phyloP scores from a whole-genome alignment of 2,113 vertebrate genomes.

The Corapipo altera region DNA sequence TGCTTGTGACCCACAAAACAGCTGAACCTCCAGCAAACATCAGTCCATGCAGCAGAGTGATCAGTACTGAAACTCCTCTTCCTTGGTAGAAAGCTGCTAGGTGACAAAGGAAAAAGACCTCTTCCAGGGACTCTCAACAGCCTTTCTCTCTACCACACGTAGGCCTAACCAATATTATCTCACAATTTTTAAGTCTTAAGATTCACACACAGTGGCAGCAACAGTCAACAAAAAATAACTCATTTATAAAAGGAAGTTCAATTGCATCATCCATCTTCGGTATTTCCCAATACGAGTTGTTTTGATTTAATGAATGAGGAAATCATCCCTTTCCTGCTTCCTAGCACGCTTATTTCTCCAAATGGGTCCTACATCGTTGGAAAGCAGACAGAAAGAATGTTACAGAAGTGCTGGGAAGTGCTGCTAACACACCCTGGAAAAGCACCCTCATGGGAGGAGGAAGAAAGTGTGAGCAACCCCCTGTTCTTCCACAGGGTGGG shows the following conservation, averaged over 20 bases:
- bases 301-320: conserved; percentile 55
- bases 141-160: neutral
- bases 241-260: conserved; percentile 63
- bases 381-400: neutral
- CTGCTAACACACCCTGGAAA: neutral
- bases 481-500: neutral
- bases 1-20: neutral
- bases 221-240: conserved; percentile 59
- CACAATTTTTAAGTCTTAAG: neutral
- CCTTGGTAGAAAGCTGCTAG: neutral
- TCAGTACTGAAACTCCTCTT: neutral
- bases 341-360: neutral
- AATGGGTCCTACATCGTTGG: neutral
- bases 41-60: neutral
- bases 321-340: conserved; percentile 1
- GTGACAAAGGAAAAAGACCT: neutral
- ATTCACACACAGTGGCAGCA: neutral
- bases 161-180: neutral
- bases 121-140: neutral
- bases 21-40: neutral
- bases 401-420: neutral
- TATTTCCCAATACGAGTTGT: conserved; percentile 13
- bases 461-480: neutral
- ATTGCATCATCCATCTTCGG: conserved; percentile 40
- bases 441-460: neutral